Base-by-base conservation (phyloP, 2,888 invertebrate species). In the Portevinia maculata region DNA sequence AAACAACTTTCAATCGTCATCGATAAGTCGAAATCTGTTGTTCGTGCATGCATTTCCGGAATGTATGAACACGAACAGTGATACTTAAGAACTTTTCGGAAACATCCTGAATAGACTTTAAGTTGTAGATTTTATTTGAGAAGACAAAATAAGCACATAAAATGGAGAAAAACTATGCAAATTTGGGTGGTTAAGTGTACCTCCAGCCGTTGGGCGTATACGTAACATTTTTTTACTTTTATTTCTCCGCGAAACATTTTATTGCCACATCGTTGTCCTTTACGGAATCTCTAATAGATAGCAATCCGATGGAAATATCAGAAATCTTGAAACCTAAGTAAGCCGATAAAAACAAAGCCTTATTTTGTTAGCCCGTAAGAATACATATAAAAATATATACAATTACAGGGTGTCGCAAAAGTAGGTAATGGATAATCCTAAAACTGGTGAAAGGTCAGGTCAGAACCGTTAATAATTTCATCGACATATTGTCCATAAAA, bases 21-120 rank as follows among this genome's bases (percentile, higher is more conserved):
- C 60, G 60, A 44, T 30, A 34, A 46, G 46, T 62, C 46, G 60
- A 28, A 32, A 62, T 62, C 19, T 46, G 46, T 39, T 41, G 39
- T 24, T 13, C 50, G 30, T 52, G 50, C 3, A 19, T 24, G 50
- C 30, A 11, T 8, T 24, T 8, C 21, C 2, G 3, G 13, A 5
- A 11, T 46, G 1, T 13, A 7, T 13, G 7, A 7, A 24, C 48
- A 28, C 17, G 48, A 13, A 28, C 13, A 15, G 15, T 7, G 39
- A 39, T 39, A 13, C 48, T 46, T 21, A 21, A 3, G 3, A 46
- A 46, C 21, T 48, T 24, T 24, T 24, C 24, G 4, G 24, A 7
- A 15, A n/a, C 17, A 44, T 19, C 19, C 44, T 44, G 19, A 17
- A 9, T 19, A 19, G 19, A 11, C n/a, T 44, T 24, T 11, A 19